Evolutionary conservation across 2,888 invertebrate species (phyloP), one percentile per base, ranked within the genome.

Genomic region (Tromatobia lineatoria): DNA sequence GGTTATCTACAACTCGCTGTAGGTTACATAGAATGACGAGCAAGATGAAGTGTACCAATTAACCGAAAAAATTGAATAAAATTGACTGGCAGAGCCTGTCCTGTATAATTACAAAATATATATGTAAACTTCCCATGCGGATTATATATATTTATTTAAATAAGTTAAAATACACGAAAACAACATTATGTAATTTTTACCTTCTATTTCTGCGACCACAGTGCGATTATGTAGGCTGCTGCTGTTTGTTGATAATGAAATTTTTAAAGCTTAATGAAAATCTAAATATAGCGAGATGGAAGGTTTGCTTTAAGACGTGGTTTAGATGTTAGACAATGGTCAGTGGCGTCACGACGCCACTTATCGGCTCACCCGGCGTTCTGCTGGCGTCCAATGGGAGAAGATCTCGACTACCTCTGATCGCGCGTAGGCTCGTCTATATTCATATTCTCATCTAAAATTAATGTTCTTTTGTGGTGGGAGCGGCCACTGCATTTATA

Each of bases 271-370:
- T 34, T 34, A 34, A 11, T 15, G 34, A 61, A 18, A 61, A 34
- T 61, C 18, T 7, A 18, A 61, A 8, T 61, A 34, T 34, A 15
- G 59, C 34, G 10, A 23, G 61, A 86, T 86, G 86, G 79, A 86
- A 86, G 71, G 83, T 80, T 78, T 83, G 78, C 85, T 77, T 61
- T 70, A 77, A 52, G 23, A 29, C 34, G 69, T 42, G 54, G 70
- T 69, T 67, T 45, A 67, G 18, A 67, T 66, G 67, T n/a, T 61
- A 76, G 85, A 87, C 82, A 87, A 85, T 80, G 84, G 86, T 83
- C 86, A 86, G 71, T 83, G 86, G 79, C 84, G 86, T 87, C 86
- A 87, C 85, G 57, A 57, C 13, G 57, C 20, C 57, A 25, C 57
- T 61, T 61, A 61, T 61, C 61, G 61, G 18, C 61, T 34, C 23